Evolutionary conservation across 35 echinoderm and acorn worm genomes (phyloP), one percentile per base, ranked within the genome.

Genomic region (Heliocidaris tuberculata): DNA sequence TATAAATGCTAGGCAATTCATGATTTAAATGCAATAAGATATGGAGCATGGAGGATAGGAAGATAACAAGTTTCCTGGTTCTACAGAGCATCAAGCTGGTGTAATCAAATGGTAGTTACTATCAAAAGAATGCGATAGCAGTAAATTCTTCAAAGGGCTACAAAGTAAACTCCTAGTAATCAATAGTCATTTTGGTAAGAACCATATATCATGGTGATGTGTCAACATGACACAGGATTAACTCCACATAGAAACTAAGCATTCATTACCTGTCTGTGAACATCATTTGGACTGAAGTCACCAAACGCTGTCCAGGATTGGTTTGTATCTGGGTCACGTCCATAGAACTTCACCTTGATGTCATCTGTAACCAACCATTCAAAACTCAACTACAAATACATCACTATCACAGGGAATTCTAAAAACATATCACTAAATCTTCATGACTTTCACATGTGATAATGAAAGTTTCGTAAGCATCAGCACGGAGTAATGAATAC

Each of bases 231-330:
- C 65, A 78, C 19, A 7, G 65, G 11, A 56, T 56, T 10, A 13
- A 56, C 52, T 10, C 52, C 15, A 56, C 10, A 42, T 42, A 42
- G 3, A 42, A 3, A 1, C 35, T 1, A 42, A 42, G 35, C 35
- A 42, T 42, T 42, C 35, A 2, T 92, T 59, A 93, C 91, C 50
- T 93, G 91, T 93, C 91, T 93, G 91, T 93, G 91, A 31, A 93
- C 91, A 93, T 93, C 91, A 93, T 29, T 93, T 32, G 47, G 91
- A 50, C 91, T 48, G 48, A 93, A 93, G 13, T 30, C 50, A 48
- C 48, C 91, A 59, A 59, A 93, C 27, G 49, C 47, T 31, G 9
- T 12, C 91, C 91, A 93, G 31, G 31, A 16, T 30, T 59, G 47
- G 50, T 93, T 49, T 42, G 29, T 93, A 7, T 52, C 50, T 30